A percentile compares a stretch with the other conserved stretches of the same genome.
These are phyloP conservation scores for Seira musarum DNA, from an alignment of 2,888 invertebrate species.

Conservation along the genomic window DNA sequence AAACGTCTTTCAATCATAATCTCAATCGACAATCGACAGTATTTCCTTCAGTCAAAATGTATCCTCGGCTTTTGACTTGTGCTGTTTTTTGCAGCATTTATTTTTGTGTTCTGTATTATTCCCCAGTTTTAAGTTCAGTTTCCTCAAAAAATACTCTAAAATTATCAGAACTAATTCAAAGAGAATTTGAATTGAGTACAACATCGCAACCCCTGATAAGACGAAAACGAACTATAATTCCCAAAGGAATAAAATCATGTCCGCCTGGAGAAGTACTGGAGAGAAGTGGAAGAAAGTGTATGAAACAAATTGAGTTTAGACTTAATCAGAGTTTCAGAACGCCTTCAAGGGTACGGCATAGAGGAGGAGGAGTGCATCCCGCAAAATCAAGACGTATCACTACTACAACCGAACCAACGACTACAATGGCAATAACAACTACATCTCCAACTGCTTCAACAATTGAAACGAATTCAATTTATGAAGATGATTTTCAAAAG, in stretches of 20 bases:
- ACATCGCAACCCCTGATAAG: constrained; percentile 7
- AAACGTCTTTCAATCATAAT: too few relatives aligned
- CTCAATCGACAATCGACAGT: too few relatives aligned
- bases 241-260: constrained; percentile 23
- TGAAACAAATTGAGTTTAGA: not conserved
- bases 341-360: not conserved
- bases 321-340: not conserved
- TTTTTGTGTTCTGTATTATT: too few relatives aligned
- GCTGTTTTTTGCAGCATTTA: too few relatives aligned
- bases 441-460: not conserved
- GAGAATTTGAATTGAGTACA: not conserved
- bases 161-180: not conserved
- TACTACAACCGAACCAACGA: not conserved
- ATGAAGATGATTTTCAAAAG: not conserved
- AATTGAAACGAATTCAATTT: constrained; percentile 21
- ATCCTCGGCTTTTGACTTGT: too few relatives aligned
- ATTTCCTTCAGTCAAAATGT: too few relatives aligned
- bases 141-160: too few relatives aligned
- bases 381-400: constrained; percentile 31
- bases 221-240: constrained; percentile 35
- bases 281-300: not conserved
- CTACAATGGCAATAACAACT: not conserved
- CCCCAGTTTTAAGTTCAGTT: too few relatives aligned
- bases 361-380: not conserved
- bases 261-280: not conserved